Base-by-base conservation (phyloP, 2,797 vertebrate genomes). In the Mastacembelus armatus region DNA sequence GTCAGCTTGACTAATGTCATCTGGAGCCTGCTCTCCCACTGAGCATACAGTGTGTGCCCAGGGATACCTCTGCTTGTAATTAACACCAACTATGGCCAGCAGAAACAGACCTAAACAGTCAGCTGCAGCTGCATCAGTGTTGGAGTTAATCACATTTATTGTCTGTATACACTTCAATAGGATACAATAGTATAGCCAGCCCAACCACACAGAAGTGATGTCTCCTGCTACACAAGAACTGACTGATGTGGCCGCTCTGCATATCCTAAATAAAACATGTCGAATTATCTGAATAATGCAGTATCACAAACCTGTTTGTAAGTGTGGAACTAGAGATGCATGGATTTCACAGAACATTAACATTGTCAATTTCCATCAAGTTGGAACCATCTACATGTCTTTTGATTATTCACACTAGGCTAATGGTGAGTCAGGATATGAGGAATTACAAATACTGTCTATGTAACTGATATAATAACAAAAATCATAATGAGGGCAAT, bases 1-100 rank as follows among this genome's bases (percentile, higher is more conserved):
- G 88, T 89, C 89, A 85, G 64, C 70, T 83, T 78, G 80, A 85
- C 79, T 85, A 81, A 89, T 87, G 86, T 90, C 88, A 87, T 86
- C 84, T 72, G 84, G 89, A 83, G 75, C 80, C 70, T 15, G 56
- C 77, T 81, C 66, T 51, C 69, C 66, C 70, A 36, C 84, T 16
- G 76, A 71, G 86, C 52, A 16, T 82, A 70, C 85, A 63, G 69
- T 62, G 43, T 33, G 48, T 2, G 9, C 71, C 71, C 47, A 57
- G 64, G 70, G 62, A 85, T 81, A 71, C 65, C 71, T 66, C 57
- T 9, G 62, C 59, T 10, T 78, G 75, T 78, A 66, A 84, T 82
- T 83, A 68, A 67, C 70, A 59, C 51, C 45, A 57, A 42, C 59
- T 19, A 48, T 19, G 10, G 47, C 24, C 26, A 32, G n/a, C 4